phyloP scores from a whole-genome alignment of 2,888 invertebrate species.

The Antitype chi region DNA sequence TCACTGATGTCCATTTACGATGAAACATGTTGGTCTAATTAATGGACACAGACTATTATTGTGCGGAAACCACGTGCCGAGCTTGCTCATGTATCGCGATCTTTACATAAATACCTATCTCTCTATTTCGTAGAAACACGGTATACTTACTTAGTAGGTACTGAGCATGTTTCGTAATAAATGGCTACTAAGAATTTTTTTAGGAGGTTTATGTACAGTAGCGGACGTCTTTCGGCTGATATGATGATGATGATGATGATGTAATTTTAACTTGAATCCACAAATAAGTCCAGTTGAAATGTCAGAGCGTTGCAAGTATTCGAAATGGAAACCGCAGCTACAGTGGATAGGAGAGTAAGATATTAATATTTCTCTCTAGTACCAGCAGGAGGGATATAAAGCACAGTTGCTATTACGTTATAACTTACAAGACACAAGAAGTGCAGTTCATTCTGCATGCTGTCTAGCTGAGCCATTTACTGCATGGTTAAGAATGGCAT shows the following conservation, averaged over 20 bases:
- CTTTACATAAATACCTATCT: slow-evolving; percentile 41
- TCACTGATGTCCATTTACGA: slow-evolving; percentile 85
- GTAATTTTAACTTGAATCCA: slow-evolving; percentile 11
- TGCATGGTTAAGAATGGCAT: slow-evolving; percentile 60
- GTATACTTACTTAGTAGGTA: background rate
- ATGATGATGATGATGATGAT: too few species aligned
- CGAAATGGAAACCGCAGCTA: slow-evolving; percentile 25
- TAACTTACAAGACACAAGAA: slow-evolving; percentile 57
- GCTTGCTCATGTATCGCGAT: slow-evolving; percentile 49
- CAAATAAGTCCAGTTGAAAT: slow-evolving; percentile 18
- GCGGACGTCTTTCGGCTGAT: too few species aligned
- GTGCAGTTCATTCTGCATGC: slow-evolving; percentile 62
- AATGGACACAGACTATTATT: slow-evolving; percentile 85
- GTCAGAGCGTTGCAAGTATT: slow-evolving; percentile 8
- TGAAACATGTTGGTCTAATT: slow-evolving; percentile 87
- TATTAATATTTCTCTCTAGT: slow-evolving; percentile 48
- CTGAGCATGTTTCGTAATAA: slow-evolving; percentile 20
- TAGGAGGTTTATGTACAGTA: too few species aligned
- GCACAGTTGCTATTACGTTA: slow-evolving; percentile 48
- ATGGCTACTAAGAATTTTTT: slow-evolving; percentile 21
- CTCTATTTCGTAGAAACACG: slow-evolving; percentile 36
- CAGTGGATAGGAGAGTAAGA: slow-evolving; percentile 20
- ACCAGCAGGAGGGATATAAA: slow-evolving; percentile 41
- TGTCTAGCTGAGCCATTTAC: slow-evolving; percentile 55
- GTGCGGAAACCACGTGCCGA: slow-evolving; percentile 75